These are phyloP conservation scores for Morpho deidamia DNA, from an alignment of 2,888 invertebrate species.

Conservation along the genomic window DNA sequence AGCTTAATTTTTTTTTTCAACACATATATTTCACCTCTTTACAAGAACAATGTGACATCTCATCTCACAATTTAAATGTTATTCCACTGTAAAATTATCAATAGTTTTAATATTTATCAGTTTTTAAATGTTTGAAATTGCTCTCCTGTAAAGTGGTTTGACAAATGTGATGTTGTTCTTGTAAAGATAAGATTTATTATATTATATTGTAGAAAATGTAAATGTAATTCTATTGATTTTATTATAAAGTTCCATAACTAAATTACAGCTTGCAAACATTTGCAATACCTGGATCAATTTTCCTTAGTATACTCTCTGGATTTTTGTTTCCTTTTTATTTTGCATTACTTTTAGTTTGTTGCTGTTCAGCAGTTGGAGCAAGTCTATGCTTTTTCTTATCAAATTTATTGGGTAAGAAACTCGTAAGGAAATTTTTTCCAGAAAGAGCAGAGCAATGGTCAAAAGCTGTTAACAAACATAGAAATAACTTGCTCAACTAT, in stretches of 20 bases:
- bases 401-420: conserved; percentile 89
- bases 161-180: too few species aligned
- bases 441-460: conserved; percentile 92
- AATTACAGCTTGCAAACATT: conserved; percentile 94
- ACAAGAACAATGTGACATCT: too few species aligned
- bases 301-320: conserved; percentile 97
- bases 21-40: too few species aligned
- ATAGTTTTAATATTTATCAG: too few species aligned
- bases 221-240: background rate
- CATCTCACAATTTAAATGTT: too few species aligned
- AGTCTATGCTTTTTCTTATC: conserved; percentile 96
- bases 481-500: conserved; percentile 94
- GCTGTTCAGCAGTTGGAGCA: conserved; percentile 97
- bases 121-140: too few species aligned
- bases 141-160: too few species aligned
- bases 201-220: too few species aligned
- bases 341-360: conserved; percentile 92
- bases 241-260: conserved; percentile 9
- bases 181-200: too few species aligned
- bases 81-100: too few species aligned
- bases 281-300: conserved; percentile 99
- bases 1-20: conserved; percentile 1
- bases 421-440: conserved; percentile 93
- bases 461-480: conserved; percentile 88
- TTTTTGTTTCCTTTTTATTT: conserved; percentile 96